Conservation (phyloP, 1,140 invertebrate genomes). For the Dreissena rostriformis region DNA sequence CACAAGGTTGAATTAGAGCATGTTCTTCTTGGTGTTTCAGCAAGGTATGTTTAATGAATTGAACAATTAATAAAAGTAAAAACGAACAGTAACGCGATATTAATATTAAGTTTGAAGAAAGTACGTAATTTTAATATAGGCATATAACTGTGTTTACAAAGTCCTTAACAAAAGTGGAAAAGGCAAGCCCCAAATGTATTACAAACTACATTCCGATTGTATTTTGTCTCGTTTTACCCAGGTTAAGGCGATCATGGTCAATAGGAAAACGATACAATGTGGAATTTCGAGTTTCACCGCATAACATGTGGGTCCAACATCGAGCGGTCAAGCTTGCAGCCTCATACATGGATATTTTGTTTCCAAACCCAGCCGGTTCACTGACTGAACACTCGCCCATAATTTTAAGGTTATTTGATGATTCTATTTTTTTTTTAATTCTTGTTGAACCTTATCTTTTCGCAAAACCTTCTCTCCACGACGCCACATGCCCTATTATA, state of each 20-base stretch:
- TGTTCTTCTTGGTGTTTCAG: slow-evolving; percentile 15
- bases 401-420: too few relatives aligned
- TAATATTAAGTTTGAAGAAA: too few relatives aligned
- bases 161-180: background rate
- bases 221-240: background rate
- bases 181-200: background rate
- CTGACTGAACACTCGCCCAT: too few relatives aligned
- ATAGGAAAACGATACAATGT: slow-evolving; percentile 7
- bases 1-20: slow-evolving; percentile 7
- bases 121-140: too few relatives aligned
- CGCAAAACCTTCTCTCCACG: too few relatives aligned
- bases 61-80: background rate
- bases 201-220: too few relatives aligned
- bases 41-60: background rate
- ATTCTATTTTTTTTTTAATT: too few relatives aligned
- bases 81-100: background rate
- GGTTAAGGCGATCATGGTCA: slow-evolving; percentile 8
- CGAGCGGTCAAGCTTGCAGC: background rate
- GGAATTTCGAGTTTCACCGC: slow-evolving; percentile 2
- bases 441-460: too few relatives aligned
- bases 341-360: slow-evolving; percentile 20
- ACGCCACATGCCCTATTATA: too few relatives aligned
- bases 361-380: background rate
- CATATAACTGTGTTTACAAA: too few relatives aligned
- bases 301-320: slow-evolving; percentile 32